phyloP scores from a whole-genome alignment of 2,888 invertebrate genomes.

The Eretmocerus hayati region DNA sequence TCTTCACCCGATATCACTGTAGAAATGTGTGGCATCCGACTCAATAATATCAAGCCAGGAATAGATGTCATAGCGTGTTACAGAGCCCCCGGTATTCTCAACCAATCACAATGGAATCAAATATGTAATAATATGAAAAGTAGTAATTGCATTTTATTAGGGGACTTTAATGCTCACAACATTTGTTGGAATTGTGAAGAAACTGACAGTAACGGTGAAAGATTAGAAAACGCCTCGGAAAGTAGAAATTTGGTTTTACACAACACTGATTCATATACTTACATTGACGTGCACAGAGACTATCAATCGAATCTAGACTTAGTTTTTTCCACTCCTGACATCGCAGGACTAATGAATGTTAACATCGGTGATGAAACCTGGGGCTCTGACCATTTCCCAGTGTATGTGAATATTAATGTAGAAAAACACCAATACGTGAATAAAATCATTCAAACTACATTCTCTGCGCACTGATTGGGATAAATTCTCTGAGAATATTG shows the following conservation, averaged over 20 bases:
- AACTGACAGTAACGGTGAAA: not conserved
- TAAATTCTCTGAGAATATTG: not conserved
- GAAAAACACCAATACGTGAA: not conserved
- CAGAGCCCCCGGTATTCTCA: not conserved
- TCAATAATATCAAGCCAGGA: not conserved
- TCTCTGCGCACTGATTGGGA: not conserved
- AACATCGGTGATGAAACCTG: not conserved
- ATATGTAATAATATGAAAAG: not conserved
- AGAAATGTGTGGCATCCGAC: not conserved
- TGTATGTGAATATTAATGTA: not conserved
- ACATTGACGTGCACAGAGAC: not conserved
- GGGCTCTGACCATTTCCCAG: not conserved
- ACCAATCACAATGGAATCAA: not conserved
- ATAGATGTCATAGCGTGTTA: not conserved
- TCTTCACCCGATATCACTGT: not conserved
- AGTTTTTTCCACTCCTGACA: not conserved
- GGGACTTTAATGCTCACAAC: not conserved
- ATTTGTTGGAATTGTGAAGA: not conserved
- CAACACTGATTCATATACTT: not conserved
- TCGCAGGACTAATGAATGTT: not conserved
- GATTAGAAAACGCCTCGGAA: too few relatives aligned
- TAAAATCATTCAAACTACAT: not conserved
- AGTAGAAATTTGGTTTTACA: not conserved
- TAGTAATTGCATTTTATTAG: not conserved
- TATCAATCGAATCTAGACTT: not conserved